phyloP scores from a whole-genome alignment of 64 coral and sea anemone genomes.

The Montipora sp. region DNA sequence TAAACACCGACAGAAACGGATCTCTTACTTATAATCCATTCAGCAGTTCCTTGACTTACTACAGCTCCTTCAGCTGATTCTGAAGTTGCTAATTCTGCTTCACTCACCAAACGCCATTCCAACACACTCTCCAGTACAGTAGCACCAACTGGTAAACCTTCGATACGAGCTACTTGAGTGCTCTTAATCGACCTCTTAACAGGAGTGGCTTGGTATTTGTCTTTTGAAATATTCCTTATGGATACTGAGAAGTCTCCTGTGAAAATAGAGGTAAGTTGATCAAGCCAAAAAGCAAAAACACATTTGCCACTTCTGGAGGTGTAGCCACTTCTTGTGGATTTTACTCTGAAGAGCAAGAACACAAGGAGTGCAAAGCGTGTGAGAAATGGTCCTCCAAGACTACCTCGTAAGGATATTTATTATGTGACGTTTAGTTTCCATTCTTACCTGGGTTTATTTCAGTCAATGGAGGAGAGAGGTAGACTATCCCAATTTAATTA shows the following conservation, averaged over 20 bases:
- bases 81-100: not conserved
- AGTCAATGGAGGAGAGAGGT: too few relatives aligned
- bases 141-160: not conserved
- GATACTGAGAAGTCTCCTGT: not conserved
- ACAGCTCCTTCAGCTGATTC: not conserved
- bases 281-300: not conserved
- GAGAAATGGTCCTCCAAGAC: too few relatives aligned
- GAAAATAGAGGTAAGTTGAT: not conserved
- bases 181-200: not conserved
- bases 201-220: not conserved
- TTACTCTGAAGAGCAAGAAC: too few relatives aligned
- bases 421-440: too few relatives aligned
- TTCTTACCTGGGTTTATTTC: too few relatives aligned
- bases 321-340: too few relatives aligned
- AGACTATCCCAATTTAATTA: too few relatives aligned
- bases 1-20: not conserved
- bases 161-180: not conserved
- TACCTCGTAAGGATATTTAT: too few relatives aligned
- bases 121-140: not conserved
- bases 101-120: not conserved
- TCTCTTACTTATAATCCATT: not conserved
- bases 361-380: too few relatives aligned
- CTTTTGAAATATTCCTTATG: not conserved
- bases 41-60: not conserved
- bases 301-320: too few relatives aligned